phyloP scores from a whole-genome alignment of 1,140 invertebrate genomes.

The Drosophila oshimai region DNA sequence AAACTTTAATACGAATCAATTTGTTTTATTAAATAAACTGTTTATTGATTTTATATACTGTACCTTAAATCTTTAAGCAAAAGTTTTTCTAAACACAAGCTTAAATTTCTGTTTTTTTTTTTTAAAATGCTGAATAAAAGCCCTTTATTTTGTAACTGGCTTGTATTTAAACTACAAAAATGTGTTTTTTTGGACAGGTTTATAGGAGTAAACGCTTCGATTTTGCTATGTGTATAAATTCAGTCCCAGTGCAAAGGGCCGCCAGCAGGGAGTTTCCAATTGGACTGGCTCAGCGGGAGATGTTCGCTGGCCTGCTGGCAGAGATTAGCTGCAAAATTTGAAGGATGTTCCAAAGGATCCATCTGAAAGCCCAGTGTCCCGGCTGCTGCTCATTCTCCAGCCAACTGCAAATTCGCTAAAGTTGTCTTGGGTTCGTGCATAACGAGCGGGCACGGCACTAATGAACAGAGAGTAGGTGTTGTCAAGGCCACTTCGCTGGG shows the following conservation, averaged over 20 bases:
- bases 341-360: conserved; percentile 22
- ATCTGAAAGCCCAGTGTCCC: not conserved
- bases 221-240: not conserved
- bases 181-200: too few species aligned
- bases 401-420: conserved; percentile 28
- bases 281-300: conserved; percentile 27
- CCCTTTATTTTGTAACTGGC: too few species aligned
- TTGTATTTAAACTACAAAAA: too few species aligned
- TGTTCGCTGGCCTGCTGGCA: conserved; percentile 21
- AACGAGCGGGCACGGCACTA: conserved; percentile 34
- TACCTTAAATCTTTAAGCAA: too few species aligned
- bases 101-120: too few species aligned
- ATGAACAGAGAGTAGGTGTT: conserved; percentile 78
- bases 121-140: too few species aligned
- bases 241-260: conserved; percentile 6
- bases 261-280: conserved; percentile 17
- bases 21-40: too few species aligned
- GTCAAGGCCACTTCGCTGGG: conserved; percentile 68
- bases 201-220: not conserved
- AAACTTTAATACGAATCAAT: too few species aligned
- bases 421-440: conserved; percentile 18
- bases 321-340: conserved; percentile 51
- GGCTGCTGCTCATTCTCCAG: conserved; percentile 8
- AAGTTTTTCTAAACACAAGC: too few species aligned
- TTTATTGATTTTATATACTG: too few species aligned